A percentile compares a stretch with the other conserved stretches of the same genome.
phyloP scores from a whole-genome alignment of 2,888 invertebrate species.

The Monochamus alternatus region DNA sequence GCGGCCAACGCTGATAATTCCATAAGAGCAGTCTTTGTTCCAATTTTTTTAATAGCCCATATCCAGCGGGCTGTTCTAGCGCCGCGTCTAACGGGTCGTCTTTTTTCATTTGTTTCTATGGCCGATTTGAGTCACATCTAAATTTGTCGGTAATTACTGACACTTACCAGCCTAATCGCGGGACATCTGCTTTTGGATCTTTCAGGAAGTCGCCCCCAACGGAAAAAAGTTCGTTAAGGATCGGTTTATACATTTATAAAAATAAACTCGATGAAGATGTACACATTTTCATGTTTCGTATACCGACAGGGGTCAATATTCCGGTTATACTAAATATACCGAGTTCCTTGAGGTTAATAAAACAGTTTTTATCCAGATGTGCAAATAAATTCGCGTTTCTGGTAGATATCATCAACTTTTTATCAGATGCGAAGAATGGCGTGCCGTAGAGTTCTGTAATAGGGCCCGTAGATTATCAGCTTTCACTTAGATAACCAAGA shows the following conservation, averaged over 20 bases:
- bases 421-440: no score
- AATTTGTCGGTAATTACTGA: slow-evolving; percentile 15
- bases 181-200: slow-evolving; percentile 12
- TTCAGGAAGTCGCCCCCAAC: background rate
- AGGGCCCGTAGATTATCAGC: no score
- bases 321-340: background rate
- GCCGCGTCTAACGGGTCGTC: slow-evolving; percentile 1
- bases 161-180: slow-evolving; percentile 13
- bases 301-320: background rate
- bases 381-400: no score
- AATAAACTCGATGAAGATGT: background rate
- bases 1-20: background rate
- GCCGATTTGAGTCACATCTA: slow-evolving; percentile 12
- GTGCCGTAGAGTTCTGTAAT: no score
- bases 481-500: no score
- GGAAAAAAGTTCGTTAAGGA: slow-evolving; percentile 8
- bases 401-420: no score
- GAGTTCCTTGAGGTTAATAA: no score
- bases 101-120: slow-evolving; percentile 3
- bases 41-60: background rate
- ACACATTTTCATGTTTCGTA: background rate
- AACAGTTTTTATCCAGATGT: no score
- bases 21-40: background rate
- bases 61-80: background rate
- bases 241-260: background rate